Base-by-base conservation (phyloP, 2,888 invertebrate species). In the Autographa pulchrina region DNA sequence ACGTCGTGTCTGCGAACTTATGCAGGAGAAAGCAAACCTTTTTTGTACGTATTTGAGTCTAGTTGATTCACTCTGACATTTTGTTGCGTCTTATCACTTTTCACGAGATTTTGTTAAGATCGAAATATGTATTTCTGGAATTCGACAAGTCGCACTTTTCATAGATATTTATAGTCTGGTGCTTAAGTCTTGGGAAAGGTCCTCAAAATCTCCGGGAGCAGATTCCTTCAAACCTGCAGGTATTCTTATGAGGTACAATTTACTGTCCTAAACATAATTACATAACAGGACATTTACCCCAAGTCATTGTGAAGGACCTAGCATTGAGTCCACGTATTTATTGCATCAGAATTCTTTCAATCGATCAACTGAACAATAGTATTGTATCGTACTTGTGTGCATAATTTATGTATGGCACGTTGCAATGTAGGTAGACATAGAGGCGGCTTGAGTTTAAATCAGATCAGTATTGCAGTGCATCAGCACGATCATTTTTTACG, bases 271-370 rank as follows among this genome's bases (percentile, higher is more conserved):
- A 54, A 54, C 54, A 43, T 14, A 48, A 8, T 56, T 56, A 56
- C 54, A 56, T 56, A 56, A 56, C 38, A 66, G 75, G 41, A 41
- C 61, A 56, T 32, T 56, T 56, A 56, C 16, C 25, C 54, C 31
- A 32, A 43, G 31, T 11, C 60, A 80, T 80, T 75, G 72, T 68
- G 35, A 48, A 56, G 20, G 18, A 32, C 31, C 48, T 16, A 25
- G 43, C 80, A 64, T 32, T 66, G 60, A 54, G 5, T 61, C 16
- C 59, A 66, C 4, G 43, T 41, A 41, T 65, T 66, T 72, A 58
- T 66, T 66, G 32, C 43, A 25, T 11, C 52, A 66, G 75, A 80
- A 68, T 77, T 66, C 72, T 63, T 38, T 61, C 31, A 77, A 65
- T 64, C 38, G 63, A 54, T 58, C 63, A 41, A 68, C 72, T 48